Percentiles rank a stretch among this genome's conserved stretches.
These are phyloP conservation scores for Axea sp. DNA, from an alignment of 2,888 invertebrate genomes.

Conservation along the genomic window DNA sequence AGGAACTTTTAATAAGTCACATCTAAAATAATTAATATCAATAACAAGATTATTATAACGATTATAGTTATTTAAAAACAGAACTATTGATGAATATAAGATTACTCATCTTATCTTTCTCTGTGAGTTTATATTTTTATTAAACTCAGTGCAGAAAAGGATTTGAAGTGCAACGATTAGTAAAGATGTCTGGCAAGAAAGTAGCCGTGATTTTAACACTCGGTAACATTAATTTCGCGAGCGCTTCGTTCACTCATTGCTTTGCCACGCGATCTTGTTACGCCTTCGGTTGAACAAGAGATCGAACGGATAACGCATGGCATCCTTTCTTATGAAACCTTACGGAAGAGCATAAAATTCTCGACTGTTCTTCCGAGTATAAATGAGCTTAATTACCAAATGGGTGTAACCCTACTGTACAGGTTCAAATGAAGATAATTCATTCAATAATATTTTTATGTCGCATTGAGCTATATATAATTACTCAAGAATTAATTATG, in stretches of 20 bases:
- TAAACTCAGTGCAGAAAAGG: too few relatives aligned
- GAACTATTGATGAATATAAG: too few relatives aligned
- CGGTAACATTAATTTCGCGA: slow-evolving; percentile 23
- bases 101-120: too few relatives aligned
- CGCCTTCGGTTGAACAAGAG: slow-evolving; percentile 30
- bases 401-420: not conserved
- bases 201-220: slow-evolving; percentile 62
- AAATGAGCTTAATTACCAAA: slow-evolving; percentile 16
- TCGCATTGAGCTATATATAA: too few relatives aligned
- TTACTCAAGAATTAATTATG: too few relatives aligned
- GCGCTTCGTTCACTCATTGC: slow-evolving; percentile 40
- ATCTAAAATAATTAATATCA: too few relatives aligned
- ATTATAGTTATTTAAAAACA: too few relatives aligned
- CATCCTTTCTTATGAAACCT: slow-evolving; percentile 58
- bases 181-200: slow-evolving; percentile 71
- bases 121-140: too few relatives aligned
- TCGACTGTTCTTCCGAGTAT: slow-evolving; percentile 11
- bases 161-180: slow-evolving; percentile 15
- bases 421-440: too few relatives aligned
- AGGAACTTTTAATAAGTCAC: too few relatives aligned
- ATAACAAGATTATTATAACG: too few relatives aligned
- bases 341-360: slow-evolving; percentile 30
- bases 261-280: slow-evolving; percentile 63
- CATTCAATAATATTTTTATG: too few relatives aligned
- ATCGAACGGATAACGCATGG: slow-evolving; percentile 29